Base-by-base conservation (phyloP, 1,140 invertebrate species). In the Drosophila simulans region DNA sequence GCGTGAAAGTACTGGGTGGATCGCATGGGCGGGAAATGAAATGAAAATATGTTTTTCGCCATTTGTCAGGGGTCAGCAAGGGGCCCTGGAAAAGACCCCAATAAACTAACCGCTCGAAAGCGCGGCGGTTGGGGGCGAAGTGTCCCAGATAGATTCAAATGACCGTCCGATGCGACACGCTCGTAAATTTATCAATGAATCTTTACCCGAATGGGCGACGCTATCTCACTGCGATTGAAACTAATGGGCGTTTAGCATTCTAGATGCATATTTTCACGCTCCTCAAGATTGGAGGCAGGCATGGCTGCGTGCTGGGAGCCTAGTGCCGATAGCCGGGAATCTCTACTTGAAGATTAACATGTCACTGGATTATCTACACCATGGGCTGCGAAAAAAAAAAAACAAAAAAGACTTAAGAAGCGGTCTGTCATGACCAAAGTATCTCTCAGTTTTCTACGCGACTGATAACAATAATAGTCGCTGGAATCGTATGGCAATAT, bases 181-280 rank as follows among this genome's bases (percentile, higher is more conserved):
- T 52, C 82, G 71, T 81, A 66, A 63, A 77, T 86, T 86, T 70
- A 59, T 72, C 68, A 72, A 59, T 69, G 72, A 77, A 76, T 58
- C 63, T 43, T 27, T 5, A 3, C 11, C 17, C 60, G 37, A 27
- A 35, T 25, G 42, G 17, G n/a, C 27, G 11, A 25, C 8, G 35
- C 42, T 69, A 69, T 70, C 66, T 56, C 13, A 4, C 10, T 11
- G 10, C 25, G 65, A 71, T 71, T 71, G 68, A 71, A 71, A 71
- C 49, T 48, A 71, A 71, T 71, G 68, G 49, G 43, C 43, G 43
- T 57, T 71, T 70, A 71, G 68, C 37, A 57, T 69, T 69, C 68
- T 57, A 52, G 37, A 65, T 68, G 64, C 20, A 68, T 65, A 52
- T 65, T 66, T 45, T 53, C 64, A 68, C 64, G 60, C 60, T 53